phyloP scores from a whole-genome alignment of 2,797 vertebrate species.

The Danio aesculapii region DNA sequence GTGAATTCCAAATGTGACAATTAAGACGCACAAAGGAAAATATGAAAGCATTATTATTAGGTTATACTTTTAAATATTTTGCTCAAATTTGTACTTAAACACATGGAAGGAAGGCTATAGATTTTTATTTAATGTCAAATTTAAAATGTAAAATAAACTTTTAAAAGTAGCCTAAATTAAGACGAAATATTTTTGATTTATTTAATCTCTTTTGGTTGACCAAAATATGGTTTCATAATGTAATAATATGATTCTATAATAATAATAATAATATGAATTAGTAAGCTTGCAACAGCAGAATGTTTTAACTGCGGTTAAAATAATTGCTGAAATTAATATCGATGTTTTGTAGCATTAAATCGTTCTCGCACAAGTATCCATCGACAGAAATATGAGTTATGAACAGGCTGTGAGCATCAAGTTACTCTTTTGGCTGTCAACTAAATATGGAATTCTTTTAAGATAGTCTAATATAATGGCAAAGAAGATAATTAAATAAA shows the following conservation, averaged over 20 bases:
- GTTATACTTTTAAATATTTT: neutral
- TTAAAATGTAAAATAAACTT: neutral
- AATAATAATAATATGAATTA: neutral
- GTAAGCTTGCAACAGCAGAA: neutral
- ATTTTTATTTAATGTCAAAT: neutral
- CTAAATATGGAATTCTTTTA: slow-evolving; percentile 13
- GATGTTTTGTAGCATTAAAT: neutral
- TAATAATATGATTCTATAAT: too few species aligned
- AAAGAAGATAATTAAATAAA: neutral
- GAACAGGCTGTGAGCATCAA: neutral
- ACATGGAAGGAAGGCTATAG: too few species aligned
- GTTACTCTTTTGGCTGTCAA: slow-evolving; percentile 30
- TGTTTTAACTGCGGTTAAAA: neutral
- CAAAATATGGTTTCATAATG: neutral
- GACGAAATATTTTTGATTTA: neutral
- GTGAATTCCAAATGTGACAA: neutral
- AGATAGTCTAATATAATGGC: neutral
- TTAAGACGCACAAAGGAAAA: neutral
- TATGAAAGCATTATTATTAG: neutral
- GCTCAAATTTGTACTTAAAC: neutral
- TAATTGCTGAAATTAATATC: neutral
- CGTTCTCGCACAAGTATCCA: neutral
- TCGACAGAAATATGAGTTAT: slow-evolving; percentile 22
- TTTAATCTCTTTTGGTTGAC: neutral
- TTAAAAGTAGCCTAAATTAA: neutral